These are phyloP conservation scores for Apogon hyalosoma DNA, from an alignment of 2,797 vertebrate genomes.

Conservation along the genomic window DNA sequence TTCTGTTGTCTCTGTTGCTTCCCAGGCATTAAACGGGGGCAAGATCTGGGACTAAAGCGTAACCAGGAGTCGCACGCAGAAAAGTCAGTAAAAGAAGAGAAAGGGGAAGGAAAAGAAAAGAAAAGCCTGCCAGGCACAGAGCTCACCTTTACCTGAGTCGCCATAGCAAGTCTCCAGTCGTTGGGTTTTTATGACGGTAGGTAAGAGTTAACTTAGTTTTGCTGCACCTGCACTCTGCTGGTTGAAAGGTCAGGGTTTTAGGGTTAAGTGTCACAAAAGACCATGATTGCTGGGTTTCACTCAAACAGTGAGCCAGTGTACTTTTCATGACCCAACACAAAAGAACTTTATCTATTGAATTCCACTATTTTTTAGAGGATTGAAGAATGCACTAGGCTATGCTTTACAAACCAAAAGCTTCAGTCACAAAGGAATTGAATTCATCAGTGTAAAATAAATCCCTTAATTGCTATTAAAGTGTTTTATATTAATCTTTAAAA, in stretches of 20 bases:
- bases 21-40: slow-evolving; percentile 64
- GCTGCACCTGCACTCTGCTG: slow-evolving; percentile 45
- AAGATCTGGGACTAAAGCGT: slow-evolving; percentile 79
- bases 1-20: slow-evolving; percentile 72
- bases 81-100: slow-evolving; percentile 70
- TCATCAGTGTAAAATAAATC: too few relatives aligned
- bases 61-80: slow-evolving; percentile 52
- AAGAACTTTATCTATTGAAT: neutral
- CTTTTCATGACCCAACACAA: slow-evolving; percentile 1
- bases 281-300: neutral
- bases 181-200: slow-evolving; percentile 81
- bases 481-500: too few relatives aligned
- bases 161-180: slow-evolving; percentile 48
- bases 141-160: slow-evolving; percentile 75
- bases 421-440: too few relatives aligned
- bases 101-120: slow-evolving; percentile 71
- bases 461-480: too few relatives aligned
- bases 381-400: neutral
- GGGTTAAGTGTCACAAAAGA: slow-evolving; percentile 26
- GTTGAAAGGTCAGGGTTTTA: slow-evolving; percentile 29
- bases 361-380: neutral
- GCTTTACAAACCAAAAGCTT: too few relatives aligned
- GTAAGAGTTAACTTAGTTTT: slow-evolving; percentile 53
- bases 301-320: neutral
- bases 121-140: slow-evolving; percentile 54